Evolutionary conservation across 2,888 invertebrate species (phyloP).

Genomic region (Eupsilia transversa): DNA sequence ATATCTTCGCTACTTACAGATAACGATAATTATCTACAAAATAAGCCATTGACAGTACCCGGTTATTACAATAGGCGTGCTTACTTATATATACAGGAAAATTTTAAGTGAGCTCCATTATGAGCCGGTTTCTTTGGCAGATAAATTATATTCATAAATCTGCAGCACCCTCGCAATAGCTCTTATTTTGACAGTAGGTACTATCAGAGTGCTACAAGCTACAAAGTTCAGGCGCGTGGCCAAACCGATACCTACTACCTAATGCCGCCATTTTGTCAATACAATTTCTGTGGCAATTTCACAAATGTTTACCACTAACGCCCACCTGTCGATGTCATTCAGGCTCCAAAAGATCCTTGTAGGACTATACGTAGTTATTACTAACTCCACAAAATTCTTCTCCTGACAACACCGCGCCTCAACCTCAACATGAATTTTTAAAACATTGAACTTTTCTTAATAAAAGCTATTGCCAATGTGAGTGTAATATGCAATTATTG

Average conservation of each 20-base stretch:
- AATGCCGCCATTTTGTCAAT: not conserved
- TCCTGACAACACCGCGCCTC: not conserved
- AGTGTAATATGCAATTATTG: not conserved
- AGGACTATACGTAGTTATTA: not conserved
- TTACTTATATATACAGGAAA: slow-evolving; percentile 5
- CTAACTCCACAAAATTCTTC: not conserved
- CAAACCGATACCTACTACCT: not conserved
- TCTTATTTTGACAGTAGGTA: slow-evolving; percentile 5
- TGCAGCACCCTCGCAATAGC: slow-evolving; percentile 18
- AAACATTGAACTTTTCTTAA: not conserved
- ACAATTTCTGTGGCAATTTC: not conserved
- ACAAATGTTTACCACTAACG: not conserved
- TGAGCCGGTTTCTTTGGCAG: slow-evolving; percentile 29
- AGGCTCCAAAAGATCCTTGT: not conserved
- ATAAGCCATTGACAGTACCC: slow-evolving; percentile 24
- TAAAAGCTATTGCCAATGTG: not conserved
- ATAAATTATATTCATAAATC: slow-evolving; percentile 17
- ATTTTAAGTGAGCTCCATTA: not conserved
- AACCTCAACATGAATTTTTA: not conserved
- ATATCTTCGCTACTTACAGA: slow-evolving; percentile 28
- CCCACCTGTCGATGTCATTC: not conserved
- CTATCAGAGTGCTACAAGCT: no score
- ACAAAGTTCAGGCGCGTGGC: no score
- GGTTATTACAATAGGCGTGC: slow-evolving; percentile 26
- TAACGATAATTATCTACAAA: slow-evolving; percentile 24